Conservation (phyloP, 2,113 vertebrate species). For the Dicerorhinus sumatrensis region DNA sequence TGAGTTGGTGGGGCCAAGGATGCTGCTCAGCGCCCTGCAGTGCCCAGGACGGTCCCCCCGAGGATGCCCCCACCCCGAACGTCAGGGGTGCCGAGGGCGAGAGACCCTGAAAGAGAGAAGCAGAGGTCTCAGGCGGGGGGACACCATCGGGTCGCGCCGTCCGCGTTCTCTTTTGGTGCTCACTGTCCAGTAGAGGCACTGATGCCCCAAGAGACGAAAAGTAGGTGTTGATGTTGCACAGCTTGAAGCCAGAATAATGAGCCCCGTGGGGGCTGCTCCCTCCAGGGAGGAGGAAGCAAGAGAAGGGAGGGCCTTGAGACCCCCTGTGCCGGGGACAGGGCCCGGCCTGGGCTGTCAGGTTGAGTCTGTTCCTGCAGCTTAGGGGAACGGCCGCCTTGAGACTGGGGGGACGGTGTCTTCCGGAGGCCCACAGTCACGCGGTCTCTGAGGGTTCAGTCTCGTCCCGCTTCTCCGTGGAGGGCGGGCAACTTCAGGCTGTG, state of each 20-base stretch:
- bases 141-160: rapidly evolving
- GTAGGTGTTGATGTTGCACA: rapidly evolving
- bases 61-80: rapidly evolving
- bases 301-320: background rate
- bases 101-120: background rate
- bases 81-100: background rate
- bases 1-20: background rate
- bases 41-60: background rate
- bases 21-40: background rate
- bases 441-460: background rate
- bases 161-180: background rate
- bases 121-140: rapidly evolving
- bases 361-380: background rate
- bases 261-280: background rate
- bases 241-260: background rate
- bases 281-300: background rate
- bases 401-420: background rate
- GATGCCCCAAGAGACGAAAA: background rate
- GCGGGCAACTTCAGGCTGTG: background rate
- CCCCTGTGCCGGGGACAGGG: rapidly evolving
- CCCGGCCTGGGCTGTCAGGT: background rate
- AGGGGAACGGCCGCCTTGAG: background rate
- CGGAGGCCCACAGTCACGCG: rapidly evolving
- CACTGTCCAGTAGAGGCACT: background rate
- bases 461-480: background rate